Conservation (phyloP, 1,140 invertebrate species). For the Phocides pigmalion region DNA sequence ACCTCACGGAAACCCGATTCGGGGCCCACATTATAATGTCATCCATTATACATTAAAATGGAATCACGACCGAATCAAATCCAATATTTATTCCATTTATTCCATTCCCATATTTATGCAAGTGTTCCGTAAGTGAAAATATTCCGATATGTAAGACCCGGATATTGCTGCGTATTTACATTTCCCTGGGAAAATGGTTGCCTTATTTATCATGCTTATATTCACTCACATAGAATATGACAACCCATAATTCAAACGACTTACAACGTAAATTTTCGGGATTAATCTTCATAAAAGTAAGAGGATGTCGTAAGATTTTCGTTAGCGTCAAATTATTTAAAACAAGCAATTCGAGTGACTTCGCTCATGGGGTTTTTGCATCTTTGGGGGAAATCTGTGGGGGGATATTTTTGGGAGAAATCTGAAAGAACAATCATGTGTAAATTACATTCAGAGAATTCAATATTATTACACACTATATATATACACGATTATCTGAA, state of each 20-base stretch:
- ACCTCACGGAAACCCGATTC: background rate
- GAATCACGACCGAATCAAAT: constrained; percentile 18
- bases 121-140: constrained; percentile 30
- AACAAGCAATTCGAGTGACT: too few relatives aligned
- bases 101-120: constrained; percentile 10
- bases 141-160: constrained; percentile 23
- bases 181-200: constrained; percentile 31
- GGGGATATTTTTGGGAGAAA: too few relatives aligned
- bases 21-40: constrained; percentile 9
- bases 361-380: too few relatives aligned
- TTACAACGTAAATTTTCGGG: background rate
- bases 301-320: too few relatives aligned
- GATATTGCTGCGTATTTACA: constrained; percentile 34
- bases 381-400: too few relatives aligned
- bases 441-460: too few relatives aligned
- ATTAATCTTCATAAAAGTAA: background rate
- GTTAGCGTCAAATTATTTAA: too few relatives aligned
- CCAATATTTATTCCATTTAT: constrained; percentile 16
- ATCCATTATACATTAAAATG: constrained; percentile 28
- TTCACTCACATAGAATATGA: background rate
- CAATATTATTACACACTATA: too few relatives aligned
- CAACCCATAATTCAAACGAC: background rate
- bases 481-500: too few relatives aligned
- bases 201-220: constrained; percentile 33
- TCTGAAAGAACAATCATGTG: too few relatives aligned